Evolutionary conservation across 2,797 vertebrate genomes (phyloP).

Genomic region (Anguilla megastoma): DNA sequence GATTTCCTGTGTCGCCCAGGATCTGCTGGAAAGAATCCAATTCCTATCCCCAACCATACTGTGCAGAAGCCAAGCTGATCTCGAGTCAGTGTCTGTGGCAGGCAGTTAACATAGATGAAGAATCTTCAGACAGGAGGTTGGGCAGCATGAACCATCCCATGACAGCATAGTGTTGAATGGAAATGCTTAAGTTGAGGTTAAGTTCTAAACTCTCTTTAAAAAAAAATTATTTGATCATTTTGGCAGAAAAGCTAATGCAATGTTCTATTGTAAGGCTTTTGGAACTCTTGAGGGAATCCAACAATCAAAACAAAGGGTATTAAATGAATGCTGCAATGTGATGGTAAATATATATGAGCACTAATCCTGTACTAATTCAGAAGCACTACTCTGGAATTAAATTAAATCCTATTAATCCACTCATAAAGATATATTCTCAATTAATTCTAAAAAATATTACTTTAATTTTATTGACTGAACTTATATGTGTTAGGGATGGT

Average conservation of each 20-base stretch:
- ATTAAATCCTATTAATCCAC: conserved; percentile 30
- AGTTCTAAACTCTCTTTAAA: too few relatives aligned
- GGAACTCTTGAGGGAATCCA: background rate
- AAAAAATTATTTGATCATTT: background rate
- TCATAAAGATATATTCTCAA: conserved; percentile 21
- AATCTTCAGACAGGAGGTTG: background rate
- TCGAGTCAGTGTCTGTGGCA: background rate
- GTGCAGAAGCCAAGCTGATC: background rate
- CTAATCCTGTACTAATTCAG: conserved; percentile 26
- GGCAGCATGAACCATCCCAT: background rate
- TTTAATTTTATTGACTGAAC: background rate
- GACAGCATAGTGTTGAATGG: background rate
- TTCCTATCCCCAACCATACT: background rate
- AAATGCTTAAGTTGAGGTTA: too few relatives aligned
- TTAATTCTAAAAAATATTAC: conserved; percentile 19
- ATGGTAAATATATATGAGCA: conserved; percentile 18
- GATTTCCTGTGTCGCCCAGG: background rate
- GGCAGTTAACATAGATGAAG: background rate
- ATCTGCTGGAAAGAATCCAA: background rate
- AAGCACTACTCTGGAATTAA: conserved; percentile 32
- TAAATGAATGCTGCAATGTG: conserved; percentile 16
- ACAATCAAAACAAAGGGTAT: conserved; percentile 22
- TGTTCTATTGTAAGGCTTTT: background rate
- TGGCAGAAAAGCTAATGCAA: background rate
- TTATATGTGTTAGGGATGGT: too few relatives aligned